These are phyloP conservation scores for Tinea pellionella DNA, from an alignment of 2,888 invertebrate genomes.

Conservation along the genomic window DNA sequence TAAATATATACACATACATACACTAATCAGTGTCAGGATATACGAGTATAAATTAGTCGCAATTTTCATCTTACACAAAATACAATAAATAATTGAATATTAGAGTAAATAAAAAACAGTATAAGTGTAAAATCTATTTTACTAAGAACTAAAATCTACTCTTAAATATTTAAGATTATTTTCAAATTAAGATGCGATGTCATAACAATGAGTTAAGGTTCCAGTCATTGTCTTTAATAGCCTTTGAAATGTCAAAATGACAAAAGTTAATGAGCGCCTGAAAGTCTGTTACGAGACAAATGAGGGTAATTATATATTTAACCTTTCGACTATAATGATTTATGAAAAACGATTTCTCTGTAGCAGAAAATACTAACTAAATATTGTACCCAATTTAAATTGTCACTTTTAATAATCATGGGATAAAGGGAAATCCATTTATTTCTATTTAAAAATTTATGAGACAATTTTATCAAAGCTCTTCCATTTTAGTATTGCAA, in stretches of 20 bases:
- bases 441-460: neutral
- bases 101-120: too few relatives aligned
- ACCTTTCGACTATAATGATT: constrained; percentile 13
- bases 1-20: too few relatives aligned
- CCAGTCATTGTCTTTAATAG: constrained; percentile 6
- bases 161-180: neutral
- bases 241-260: constrained; percentile 10
- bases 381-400: neutral
- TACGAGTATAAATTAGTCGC: too few relatives aligned
- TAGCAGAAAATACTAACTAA: neutral
- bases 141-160: too few relatives aligned
- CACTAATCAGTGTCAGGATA: too few relatives aligned
- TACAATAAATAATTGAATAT: too few relatives aligned
- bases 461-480: neutral
- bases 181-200: neutral
- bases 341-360: neutral
- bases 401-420: neutral
- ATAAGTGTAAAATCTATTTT: too few relatives aligned
- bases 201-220: neutral
- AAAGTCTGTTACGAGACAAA: constrained; percentile 13
- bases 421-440: neutral
- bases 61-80: too few relatives aligned
- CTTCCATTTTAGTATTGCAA: neutral
- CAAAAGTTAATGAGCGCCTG: constrained; percentile 14
- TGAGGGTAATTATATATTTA: constrained; percentile 10